Conservation (phyloP, 2,113 vertebrate genomes). For the Brachyhypopomus occidentalis region DNA sequence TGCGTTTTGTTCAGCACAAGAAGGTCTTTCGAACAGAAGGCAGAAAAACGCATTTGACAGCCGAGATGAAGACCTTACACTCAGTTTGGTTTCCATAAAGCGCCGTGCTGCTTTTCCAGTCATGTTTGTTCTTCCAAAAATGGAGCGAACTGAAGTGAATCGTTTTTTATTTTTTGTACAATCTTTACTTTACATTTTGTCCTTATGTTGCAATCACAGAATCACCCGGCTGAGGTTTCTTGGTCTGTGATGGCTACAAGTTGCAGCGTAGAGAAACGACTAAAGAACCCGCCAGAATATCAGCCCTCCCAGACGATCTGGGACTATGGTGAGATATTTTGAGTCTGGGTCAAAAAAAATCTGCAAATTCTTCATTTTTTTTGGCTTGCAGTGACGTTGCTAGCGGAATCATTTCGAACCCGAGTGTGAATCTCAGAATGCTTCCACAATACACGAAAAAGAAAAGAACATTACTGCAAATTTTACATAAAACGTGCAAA, state of each 20-base stretch:
- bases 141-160: background rate
- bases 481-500: no score
- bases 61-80: background rate
- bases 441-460: no score
- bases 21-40: background rate
- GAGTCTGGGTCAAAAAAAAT: background rate
- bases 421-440: no score
- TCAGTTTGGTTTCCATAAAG: background rate
- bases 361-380: background rate
- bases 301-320: background rate
- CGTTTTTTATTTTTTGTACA: no score
- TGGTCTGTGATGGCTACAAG: background rate
- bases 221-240: background rate
- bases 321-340: background rate
- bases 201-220: background rate
- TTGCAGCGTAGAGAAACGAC: background rate
- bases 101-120: background rate
- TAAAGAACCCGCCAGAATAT: background rate
- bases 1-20: conserved; percentile 18
- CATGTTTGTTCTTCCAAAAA: background rate
- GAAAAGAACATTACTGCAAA: background rate
- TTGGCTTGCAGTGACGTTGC: background rate
- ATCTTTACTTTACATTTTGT: background rate
- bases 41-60: background rate
- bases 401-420: background rate